Evolutionary conservation across 2,888 invertebrate species (phyloP), one percentile per base, ranked within the genome.

Genomic region (Himalopsyche tibetana): DNA sequence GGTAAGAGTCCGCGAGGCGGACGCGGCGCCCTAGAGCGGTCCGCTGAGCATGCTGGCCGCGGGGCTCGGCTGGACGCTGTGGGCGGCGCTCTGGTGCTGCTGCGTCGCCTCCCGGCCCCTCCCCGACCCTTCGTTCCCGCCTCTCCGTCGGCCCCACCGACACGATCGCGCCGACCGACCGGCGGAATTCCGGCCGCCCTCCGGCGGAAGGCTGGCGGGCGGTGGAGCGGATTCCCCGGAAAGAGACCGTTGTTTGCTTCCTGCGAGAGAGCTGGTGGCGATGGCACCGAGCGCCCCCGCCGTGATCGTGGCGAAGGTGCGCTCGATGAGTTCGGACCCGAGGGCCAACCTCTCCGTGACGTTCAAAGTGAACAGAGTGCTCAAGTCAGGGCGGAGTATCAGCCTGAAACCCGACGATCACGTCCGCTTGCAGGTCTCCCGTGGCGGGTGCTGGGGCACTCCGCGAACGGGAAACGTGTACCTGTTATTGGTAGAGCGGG

Each of bases 271-370:
- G 8, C 85, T 87, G 84, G 82, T 82, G 63, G 79, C 40, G 12
- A 82, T 36, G 40, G 85, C 85, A 45, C 83, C 82, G 55, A 79
- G 42, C 82, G 88, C 87, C 82, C 88, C 85, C 83, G 82, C 84
- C 82, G 87, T 87, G 81, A 82, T 88, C 45, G 87, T 87, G 84
- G 87, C 88, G 55, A 84, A 85, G 82, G 88, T 83, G 79, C 85
- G 86, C 56, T 87, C 87, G 79, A 69, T 80, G 84, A 88, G 84
- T 84, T 84, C 86, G 84, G 86, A 87, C 83, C 84, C 84, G 55
- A 81, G 80, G 69, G 86, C 85, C 83, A 88, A 87, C 87, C 85
- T 87, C 28, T 88, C 86, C 85, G 87, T 87, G 56, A 87, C 87
- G 55, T 88, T 88, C 82, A 83, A 86, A 55, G 86, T 88, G 79